These are phyloP conservation scores for Pteronura brasiliensis DNA, from an alignment of 2,113 vertebrate species.

Conservation along the genomic window DNA sequence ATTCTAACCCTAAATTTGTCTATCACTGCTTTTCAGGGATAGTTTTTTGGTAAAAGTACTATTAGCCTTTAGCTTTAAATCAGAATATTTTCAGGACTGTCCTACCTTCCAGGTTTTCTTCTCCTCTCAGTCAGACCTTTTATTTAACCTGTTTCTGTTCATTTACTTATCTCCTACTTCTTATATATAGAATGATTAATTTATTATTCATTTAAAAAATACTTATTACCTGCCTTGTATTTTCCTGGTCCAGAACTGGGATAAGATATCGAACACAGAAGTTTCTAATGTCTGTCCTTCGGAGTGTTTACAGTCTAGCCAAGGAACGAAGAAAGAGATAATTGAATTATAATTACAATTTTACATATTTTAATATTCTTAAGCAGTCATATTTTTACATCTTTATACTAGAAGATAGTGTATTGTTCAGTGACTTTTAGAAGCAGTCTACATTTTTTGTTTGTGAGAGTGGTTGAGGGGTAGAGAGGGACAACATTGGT, in stretches of 20 bases:
- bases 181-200: not conserved
- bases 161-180: not conserved
- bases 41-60: not conserved
- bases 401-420: not conserved
- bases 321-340: not conserved
- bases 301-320: not conserved
- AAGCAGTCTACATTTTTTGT: not conserved
- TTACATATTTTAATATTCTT: slow-evolving; percentile 9
- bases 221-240: not conserved
- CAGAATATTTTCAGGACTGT: not conserved
- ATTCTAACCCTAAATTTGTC: not conserved
- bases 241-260: not conserved
- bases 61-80: not conserved
- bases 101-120: not conserved
- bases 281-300: not conserved
- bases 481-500: not conserved
- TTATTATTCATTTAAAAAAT: not conserved
- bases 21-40: slow-evolving; percentile 13
- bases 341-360: not conserved
- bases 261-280: not conserved
- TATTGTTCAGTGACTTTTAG: slow-evolving; percentile 1
- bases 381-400: not conserved
- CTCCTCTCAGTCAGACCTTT: not conserved
- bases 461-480: not conserved
- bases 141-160: slow-evolving; percentile 8